Base-by-base conservation (phyloP, 35 echinoderm and acorn worm genomes). In the Apostichopus californicus region DNA sequence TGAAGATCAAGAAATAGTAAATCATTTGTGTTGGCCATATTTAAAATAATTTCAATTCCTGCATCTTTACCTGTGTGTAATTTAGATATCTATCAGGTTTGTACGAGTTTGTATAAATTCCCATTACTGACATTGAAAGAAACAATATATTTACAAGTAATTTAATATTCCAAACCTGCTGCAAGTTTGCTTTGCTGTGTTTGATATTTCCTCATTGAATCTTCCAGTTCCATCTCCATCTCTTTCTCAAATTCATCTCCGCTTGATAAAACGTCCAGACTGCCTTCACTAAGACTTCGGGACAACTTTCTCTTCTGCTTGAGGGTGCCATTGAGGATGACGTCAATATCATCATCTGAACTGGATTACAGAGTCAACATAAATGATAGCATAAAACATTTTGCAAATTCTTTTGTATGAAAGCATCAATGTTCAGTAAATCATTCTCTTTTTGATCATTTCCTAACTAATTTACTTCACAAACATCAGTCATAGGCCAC, bases 231-330 rank as follows among this genome's bases (percentile, higher is more conserved):
- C 28, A 77, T 87, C 73, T 99, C 97, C 95, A 99, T 96, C 78
- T 99, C 97, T 80, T 99, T 99, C 84, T 99, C 97, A 92, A 99
- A 99, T 53, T 99, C 97, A 99, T 99, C 97, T 55, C 94, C 97
- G 80, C 97, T 99, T 10, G 97, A 99, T 34, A 93, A 94, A 84
- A 99, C 63, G 60, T 99, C 93, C 18, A 99, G 89, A 85, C 95
- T 96, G 75, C 97, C 97, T 57, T 95, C 93, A 92, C 97, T 99
- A 21, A 99, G 64, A 79, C 95, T 96, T 20, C 97, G 55, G 15
- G 95, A 91, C 85, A 99, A 78, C 70, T 86, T 87, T 57, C 97
- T 90, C 71, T 96, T 99, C 90, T 96, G 94, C 82, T 99, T 78
- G 10, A 91, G 93, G 28, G 97, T 99, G 17, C 97, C 97, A 96